Percentiles rank a stretch among this genome's conserved stretches.
phyloP scores from a whole-genome alignment of 2,113 vertebrate genomes.

The Morone chrysops region DNA sequence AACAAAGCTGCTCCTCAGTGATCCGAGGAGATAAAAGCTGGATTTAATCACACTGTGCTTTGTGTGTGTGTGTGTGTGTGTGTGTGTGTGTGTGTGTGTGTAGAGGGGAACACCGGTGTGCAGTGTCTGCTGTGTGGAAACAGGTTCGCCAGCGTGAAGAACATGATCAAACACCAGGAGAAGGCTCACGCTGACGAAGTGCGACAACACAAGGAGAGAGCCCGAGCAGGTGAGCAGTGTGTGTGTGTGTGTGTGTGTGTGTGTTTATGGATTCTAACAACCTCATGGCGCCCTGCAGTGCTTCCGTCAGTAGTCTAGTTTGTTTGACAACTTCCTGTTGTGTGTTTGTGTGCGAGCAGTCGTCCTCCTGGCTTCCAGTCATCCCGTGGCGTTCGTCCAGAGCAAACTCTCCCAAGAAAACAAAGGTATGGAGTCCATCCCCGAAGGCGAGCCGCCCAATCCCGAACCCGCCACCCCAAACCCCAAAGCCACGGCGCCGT shows the following conservation, averaged over 20 bases:
- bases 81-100: constrained; percentile 33
- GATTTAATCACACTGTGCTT: too few relatives aligned
- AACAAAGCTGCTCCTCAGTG: too few relatives aligned
- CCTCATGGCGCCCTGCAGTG: too few relatives aligned
- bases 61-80: constrained; percentile 1
- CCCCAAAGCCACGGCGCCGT: constrained; percentile 30
- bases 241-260: too few relatives aligned
- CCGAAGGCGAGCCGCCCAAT: constrained; percentile 64
- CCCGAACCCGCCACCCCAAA: constrained; percentile 62
- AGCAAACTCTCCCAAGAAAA: constrained; percentile 82
- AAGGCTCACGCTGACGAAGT: constrained; percentile 92
- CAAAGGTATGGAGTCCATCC: constrained; percentile 72
- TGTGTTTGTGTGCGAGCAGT: constrained; percentile 41
- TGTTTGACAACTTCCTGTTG: neutral
- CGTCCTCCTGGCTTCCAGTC: constrained; percentile 75
- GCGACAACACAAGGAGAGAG: constrained; percentile 87
- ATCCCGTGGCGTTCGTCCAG: constrained; percentile 77
- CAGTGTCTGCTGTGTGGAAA: constrained; percentile 97
- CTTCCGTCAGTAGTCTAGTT: too few relatives aligned
- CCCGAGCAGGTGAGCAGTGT: too few relatives aligned
- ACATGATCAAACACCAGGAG: constrained; percentile 96
- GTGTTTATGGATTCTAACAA: too few relatives aligned
- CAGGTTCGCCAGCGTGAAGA: constrained; percentile 95
- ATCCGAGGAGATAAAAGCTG: too few relatives aligned
- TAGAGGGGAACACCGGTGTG: constrained; percentile 92